phyloP scores from a whole-genome alignment of 1,140 invertebrate species.

The Bombus haemorrhoidalis region DNA sequence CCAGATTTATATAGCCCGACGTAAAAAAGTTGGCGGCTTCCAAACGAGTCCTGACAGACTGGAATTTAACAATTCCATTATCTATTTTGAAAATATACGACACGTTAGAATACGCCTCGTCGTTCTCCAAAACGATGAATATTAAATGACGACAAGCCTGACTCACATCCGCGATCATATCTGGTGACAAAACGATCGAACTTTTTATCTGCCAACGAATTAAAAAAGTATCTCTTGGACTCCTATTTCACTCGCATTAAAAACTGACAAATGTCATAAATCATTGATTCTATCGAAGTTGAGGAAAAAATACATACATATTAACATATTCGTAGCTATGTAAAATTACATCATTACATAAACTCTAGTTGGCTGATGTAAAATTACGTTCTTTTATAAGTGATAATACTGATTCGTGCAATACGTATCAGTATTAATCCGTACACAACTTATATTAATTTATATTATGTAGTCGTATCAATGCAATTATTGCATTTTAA shows the following conservation, averaged over 20 bases:
- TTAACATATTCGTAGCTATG: not conserved
- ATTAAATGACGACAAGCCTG: not conserved
- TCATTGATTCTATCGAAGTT: not conserved
- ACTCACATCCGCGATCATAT: not conserved
- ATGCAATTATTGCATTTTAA: no score
- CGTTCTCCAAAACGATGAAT: slow-evolving; percentile 5
- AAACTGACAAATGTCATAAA: no score
- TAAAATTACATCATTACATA: not conserved
- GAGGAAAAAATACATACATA: not conserved
- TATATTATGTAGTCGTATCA: no score
- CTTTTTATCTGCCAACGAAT: not conserved
- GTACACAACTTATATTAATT: no score
- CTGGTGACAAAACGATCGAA: not conserved
- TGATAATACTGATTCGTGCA: no score
- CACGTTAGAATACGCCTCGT: not conserved
- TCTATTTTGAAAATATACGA: not conserved
- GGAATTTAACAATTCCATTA: not conserved
- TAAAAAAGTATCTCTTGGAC: not conserved
- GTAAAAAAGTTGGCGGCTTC: not conserved
- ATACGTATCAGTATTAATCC: no score
- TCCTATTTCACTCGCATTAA: not conserved
- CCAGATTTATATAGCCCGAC: not conserved
- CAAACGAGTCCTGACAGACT: no score
- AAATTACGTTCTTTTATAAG: not conserved
- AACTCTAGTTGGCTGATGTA: not conserved